Evolutionary conservation across 2,113 vertebrate genomes (phyloP).

Genomic region (Cochlearius cochlearius): DNA sequence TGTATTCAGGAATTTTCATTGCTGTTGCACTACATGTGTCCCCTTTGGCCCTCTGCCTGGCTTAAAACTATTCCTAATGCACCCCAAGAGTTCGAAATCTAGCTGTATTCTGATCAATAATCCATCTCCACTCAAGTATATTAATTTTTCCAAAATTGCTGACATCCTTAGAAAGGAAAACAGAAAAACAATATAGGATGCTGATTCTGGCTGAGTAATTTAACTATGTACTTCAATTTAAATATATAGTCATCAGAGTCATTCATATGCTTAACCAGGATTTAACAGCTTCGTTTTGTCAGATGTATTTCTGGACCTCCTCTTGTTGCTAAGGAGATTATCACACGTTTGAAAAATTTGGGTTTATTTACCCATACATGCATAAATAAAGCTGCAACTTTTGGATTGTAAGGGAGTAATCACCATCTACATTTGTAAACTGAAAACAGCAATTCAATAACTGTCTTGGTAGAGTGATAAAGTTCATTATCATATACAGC

Average conservation of each 20-base stretch:
- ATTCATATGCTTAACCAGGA: conserved; percentile 13
- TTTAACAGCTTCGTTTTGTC: conserved; percentile 8
- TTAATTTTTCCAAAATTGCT: background rate
- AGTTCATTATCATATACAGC: background rate
- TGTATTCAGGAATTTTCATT: background rate
- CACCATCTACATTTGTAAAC: conserved; percentile 12
- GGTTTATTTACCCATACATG: conserved; percentile 29
- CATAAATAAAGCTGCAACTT: conserved; percentile 49
- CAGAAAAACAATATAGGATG: background rate
- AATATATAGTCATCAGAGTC: background rate
- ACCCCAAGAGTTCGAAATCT: background rate
- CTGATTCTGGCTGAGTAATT: background rate
- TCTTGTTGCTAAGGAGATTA: conserved; percentile 59
- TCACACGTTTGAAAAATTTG: conserved; percentile 21
- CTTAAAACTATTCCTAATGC: background rate
- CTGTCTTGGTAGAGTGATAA: background rate
- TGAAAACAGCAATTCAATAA: background rate
- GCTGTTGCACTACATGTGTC: background rate
- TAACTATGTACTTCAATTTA: background rate
- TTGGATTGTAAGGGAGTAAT: background rate
- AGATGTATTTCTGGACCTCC: conserved; percentile 51
- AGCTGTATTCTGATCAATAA: background rate
- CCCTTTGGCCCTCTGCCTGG: background rate
- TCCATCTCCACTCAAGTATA: background rate
- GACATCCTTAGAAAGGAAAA: background rate